Evolutionary conservation across 2,888 invertebrate species (phyloP).

Genomic region (Archips xylosteana): DNA sequence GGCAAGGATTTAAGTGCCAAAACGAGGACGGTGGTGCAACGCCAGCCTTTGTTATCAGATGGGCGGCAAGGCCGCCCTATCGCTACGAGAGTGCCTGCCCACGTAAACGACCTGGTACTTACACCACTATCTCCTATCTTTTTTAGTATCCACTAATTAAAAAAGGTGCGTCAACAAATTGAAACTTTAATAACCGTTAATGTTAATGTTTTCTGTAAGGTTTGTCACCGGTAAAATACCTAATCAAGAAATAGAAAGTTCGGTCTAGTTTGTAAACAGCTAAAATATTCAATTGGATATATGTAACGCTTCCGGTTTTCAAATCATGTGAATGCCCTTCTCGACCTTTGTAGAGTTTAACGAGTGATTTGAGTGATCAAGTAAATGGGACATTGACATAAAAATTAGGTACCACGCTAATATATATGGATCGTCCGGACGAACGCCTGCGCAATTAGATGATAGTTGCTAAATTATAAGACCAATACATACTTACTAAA

Average conservation of each 20-base stretch:
- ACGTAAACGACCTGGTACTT: slow-evolving; percentile 18
- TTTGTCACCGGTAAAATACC: not conserved
- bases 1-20: slow-evolving; percentile 41
- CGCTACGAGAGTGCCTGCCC: slow-evolving; percentile 27
- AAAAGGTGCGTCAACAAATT: slow-evolving; percentile 24
- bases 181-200: not conserved
- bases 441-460: not conserved
- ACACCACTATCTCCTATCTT: slow-evolving; percentile 31
- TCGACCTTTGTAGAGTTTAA: slow-evolving; percentile 9
- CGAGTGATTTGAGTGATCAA: slow-evolving; percentile 40
- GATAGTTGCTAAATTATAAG: not conserved
- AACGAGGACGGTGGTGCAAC: slow-evolving; percentile 39
- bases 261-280: not conserved
- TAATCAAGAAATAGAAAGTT: not conserved
- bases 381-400: not conserved
- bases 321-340: slow-evolving; percentile 19
- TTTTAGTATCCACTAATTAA: slow-evolving; percentile 33
- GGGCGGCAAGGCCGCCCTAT: slow-evolving; percentile 37
- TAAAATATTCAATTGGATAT: slow-evolving; percentile 16
- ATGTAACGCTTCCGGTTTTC: slow-evolving; percentile 25
- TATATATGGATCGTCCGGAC: not conserved
- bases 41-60: slow-evolving; percentile 53
- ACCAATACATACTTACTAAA: not conserved
- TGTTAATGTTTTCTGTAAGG: not conserved
- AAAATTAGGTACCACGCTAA: not conserved